phyloP scores from a whole-genome alignment of 1,140 invertebrate genomes.

The Acromyrmex echinatior region DNA sequence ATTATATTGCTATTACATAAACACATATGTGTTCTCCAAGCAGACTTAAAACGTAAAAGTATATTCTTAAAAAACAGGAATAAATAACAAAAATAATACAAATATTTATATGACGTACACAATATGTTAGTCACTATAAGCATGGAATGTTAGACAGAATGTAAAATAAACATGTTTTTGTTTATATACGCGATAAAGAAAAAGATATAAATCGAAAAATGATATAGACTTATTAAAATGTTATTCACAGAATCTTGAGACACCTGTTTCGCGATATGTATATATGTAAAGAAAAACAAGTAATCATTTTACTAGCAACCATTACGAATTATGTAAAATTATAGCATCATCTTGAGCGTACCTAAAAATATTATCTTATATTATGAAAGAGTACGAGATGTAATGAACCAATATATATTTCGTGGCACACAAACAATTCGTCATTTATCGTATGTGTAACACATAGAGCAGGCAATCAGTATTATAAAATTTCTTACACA shows the following conservation, averaged over 20 bases:
- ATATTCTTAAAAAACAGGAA: slow-evolving; percentile 62
- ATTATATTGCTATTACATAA: slow-evolving; percentile 39
- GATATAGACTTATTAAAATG: slow-evolving; percentile 46
- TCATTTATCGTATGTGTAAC: slow-evolving; percentile 53
- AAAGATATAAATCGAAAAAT: slow-evolving; percentile 68
- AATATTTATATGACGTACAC: slow-evolving; percentile 48
- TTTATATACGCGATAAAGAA: slow-evolving; percentile 67
- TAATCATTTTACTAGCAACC: slow-evolving; percentile 52
- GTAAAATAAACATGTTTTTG: slow-evolving; percentile 65
- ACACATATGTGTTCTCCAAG: slow-evolving; percentile 53
- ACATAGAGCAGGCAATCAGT: slow-evolving; percentile 26
- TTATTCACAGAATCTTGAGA: slow-evolving; percentile 53
- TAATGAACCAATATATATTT: slow-evolving; percentile 58
- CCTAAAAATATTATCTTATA: slow-evolving; percentile 51
- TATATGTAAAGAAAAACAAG: slow-evolving; percentile 8
- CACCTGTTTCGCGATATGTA: slow-evolving; percentile 10
- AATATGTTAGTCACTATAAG: slow-evolving; percentile 73
- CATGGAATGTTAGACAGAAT: slow-evolving; percentile 79
- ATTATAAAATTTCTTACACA: slow-evolving; percentile 52
- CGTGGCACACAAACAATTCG: slow-evolving; percentile 50
- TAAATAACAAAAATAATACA: slow-evolving; percentile 76
- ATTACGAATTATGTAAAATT: slow-evolving; percentile 41
- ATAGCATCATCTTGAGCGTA: slow-evolving; percentile 56
- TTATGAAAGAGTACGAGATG: slow-evolving; percentile 56
- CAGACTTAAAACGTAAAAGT: slow-evolving; percentile 62